phyloP scores from a whole-genome alignment of 1,140 invertebrate genomes.

The Homarus americanus region DNA sequence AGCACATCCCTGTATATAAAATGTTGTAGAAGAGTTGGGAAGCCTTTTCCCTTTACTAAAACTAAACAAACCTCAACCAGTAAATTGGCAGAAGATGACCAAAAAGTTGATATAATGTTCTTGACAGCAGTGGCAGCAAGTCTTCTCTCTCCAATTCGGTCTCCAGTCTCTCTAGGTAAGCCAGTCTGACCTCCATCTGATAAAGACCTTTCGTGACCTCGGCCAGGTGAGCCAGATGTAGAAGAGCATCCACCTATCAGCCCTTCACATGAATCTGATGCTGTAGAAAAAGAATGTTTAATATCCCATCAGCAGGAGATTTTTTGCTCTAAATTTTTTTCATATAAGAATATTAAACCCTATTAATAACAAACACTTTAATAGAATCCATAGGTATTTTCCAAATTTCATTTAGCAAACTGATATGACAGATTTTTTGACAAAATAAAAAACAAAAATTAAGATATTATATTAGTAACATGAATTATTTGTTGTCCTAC shows the following conservation, averaged over 20 bases:
- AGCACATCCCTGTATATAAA: no score
- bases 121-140: conserved; percentile 81
- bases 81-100: conserved; percentile 80
- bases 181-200: conserved; percentile 75
- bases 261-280: conserved; percentile 76
- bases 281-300: conserved; percentile 5
- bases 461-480: no score
- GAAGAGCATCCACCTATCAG: conserved; percentile 39
- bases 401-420: no score
- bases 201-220: conserved; percentile 76
- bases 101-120: conserved; percentile 84
- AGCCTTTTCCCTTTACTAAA: no score
- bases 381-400: no score
- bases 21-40: no score
- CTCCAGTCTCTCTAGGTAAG: conserved; percentile 32
- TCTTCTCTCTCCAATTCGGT: conserved; percentile 74
- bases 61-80: conserved; percentile 80
- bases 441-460: no score
- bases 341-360: no score
- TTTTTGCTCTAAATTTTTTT: no score
- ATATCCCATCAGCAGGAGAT: no score
- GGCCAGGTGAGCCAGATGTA: conserved; percentile 43
- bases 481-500: neutral
- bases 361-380: no score
- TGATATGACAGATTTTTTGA: no score